Conservation (phyloP, 1,140 invertebrate genomes). For the Atta texana region DNA sequence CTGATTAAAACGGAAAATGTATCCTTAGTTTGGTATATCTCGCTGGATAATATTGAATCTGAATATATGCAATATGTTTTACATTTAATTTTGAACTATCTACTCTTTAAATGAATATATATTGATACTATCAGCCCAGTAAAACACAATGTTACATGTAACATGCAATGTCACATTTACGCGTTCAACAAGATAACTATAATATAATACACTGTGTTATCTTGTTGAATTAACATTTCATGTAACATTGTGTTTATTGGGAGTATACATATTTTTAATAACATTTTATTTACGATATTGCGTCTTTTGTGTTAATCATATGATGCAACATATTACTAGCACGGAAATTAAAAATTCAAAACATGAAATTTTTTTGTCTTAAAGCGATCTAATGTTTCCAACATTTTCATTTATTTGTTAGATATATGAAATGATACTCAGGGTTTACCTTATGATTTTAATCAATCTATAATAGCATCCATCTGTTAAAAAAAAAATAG, state of each 20-base stretch:
- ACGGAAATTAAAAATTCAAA: neutral
- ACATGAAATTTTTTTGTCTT: neutral
- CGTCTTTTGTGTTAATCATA: neutral
- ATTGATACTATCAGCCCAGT: neutral
- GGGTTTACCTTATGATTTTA: neutral
- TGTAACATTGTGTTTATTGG: too few relatives aligned
- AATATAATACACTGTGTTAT: too few relatives aligned
- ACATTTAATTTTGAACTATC: neutral
- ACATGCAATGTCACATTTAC: too few relatives aligned
- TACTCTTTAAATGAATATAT: neutral
- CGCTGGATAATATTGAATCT: neutral
- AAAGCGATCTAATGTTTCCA: neutral
- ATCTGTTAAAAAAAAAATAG: neutral
- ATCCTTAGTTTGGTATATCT: conserved; percentile 14
- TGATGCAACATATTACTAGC: neutral
- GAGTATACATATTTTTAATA: neutral
- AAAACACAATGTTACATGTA: too few relatives aligned
- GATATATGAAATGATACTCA: neutral
- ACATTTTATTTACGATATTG: conserved; percentile 3
- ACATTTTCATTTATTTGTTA: neutral
- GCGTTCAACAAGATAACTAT: too few relatives aligned
- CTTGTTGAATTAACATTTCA: too few relatives aligned
- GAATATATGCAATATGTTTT: neutral
- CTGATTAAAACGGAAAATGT: conserved; percentile 23
- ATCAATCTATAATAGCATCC: neutral